Percentiles rank a stretch among this genome's conserved stretches.
Conservation (phyloP, 2,888 invertebrate species). For the Aelia acuminata region DNA sequence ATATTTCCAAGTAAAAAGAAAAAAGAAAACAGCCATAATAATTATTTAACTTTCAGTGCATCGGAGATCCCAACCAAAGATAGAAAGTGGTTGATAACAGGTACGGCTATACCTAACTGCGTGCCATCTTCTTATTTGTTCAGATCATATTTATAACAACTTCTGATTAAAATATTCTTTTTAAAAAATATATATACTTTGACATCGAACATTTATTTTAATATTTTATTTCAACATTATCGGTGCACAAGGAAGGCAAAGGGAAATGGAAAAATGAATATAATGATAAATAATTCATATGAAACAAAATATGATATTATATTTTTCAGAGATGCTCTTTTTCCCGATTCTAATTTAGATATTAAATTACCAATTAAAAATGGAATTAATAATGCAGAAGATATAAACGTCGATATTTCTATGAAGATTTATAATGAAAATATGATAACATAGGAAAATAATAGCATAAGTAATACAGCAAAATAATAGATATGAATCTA, state of each 20-base stretch:
- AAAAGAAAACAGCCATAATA: not conserved
- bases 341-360: not conserved
- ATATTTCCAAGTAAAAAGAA: not conserved
- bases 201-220: not conserved
- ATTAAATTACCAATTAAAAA: not conserved
- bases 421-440: too few species aligned
- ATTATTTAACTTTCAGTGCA: not conserved
- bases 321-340: not conserved
- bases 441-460: too few species aligned
- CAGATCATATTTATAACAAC: not conserved
- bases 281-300: not conserved
- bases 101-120: not conserved
- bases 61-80: not conserved
- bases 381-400: too few species aligned
- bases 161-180: not conserved
- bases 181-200: not conserved
- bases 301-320: not conserved
- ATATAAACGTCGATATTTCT: too few species aligned
- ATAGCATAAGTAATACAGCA: too few species aligned
- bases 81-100: constrained; percentile 8
- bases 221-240: not conserved
- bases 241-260: not conserved
- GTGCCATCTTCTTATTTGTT: not conserved
- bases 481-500: too few species aligned
- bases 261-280: not conserved